phyloP scores from a whole-genome alignment of 2,888 invertebrate species.

The Drosophila setosimentum region DNA sequence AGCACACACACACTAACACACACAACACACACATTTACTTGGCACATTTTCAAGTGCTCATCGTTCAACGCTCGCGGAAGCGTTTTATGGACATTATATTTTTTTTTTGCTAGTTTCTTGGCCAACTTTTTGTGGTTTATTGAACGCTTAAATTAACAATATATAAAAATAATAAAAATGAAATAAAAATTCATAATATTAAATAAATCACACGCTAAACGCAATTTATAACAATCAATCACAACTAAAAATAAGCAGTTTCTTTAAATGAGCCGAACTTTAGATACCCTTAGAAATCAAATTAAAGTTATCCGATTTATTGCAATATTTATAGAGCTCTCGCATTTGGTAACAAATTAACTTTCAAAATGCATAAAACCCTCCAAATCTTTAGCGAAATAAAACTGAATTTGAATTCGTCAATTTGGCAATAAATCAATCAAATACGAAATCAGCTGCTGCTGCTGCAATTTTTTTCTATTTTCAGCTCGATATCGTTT shows the following conservation, averaged over 20 bases:
- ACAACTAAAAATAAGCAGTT: not conserved
- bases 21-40: constrained; percentile 20
- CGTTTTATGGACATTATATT: constrained; percentile 22
- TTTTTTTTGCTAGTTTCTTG: constrained; percentile 26
- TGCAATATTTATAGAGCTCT: not conserved
- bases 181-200: not conserved
- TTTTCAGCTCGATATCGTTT: constrained; percentile 38
- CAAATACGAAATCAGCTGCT: constrained; percentile 35
- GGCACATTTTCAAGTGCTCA: constrained; percentile 45
- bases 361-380: not conserved
- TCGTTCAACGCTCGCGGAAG: constrained; percentile 54
- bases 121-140: constrained; percentile 34
- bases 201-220: constrained; percentile 40
- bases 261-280: not conserved
- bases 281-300: not conserved
- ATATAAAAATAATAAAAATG: constrained; percentile 10
- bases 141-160: constrained; percentile 53
- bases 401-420: constrained; percentile 32
- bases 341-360: not conserved
- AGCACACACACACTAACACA: constrained; percentile 1
- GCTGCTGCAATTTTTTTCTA: constrained; percentile 33
- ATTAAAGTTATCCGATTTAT: not conserved
- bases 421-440: constrained; percentile 55
- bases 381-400: not conserved
- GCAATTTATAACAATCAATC: constrained; percentile 48